Evolutionary conservation across 2,888 invertebrate genomes (phyloP), one percentile per base, ranked within the genome.

Genomic region (Rhorus exstirpatorius): DNA sequence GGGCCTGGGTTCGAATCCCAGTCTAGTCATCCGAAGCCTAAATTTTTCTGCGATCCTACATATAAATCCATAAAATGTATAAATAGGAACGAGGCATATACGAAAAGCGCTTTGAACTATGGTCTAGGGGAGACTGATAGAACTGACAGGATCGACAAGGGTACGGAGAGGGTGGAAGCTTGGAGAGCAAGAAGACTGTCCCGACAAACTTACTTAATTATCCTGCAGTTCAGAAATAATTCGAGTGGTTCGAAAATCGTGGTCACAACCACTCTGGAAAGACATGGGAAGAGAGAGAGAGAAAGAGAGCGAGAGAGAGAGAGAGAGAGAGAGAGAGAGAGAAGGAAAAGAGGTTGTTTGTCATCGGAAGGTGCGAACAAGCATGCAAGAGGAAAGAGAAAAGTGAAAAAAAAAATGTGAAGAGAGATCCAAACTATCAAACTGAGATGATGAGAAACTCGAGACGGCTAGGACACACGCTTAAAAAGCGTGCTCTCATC

Each of bases 201-300:
- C 89, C 84, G 86, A 80, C 87, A 92, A 92, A 92, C 92, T 92
- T 92, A 90, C 90, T 91, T 91, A 92, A 92, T 92, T 92, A 92
- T 91, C 90, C 87, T 77, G 79, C 86, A 87, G 88, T 88, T 87
- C 83, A 84, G 79, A 87, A 90, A 89, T 86, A 81, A 86, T 85
- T 84, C 86, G 79, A 79, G 81, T 51, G 79, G 77, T 86, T 83
- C 77, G 83, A 84, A 83, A 67, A 67, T 60, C 76, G 75, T 49
- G 79, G 85, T 77, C 74, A 76, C 51, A 44, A 70, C 60, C 31
- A 35, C 49, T 31, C 71, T 35, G 79, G 81, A 46, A 35, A 68
- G n/a, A 7, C 7, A 14, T 24, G 10, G 41, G 41, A 70, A 53
- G 19, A 24, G 70, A n/a, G 12, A 31, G 67, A 12, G n/a, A 4